phyloP scores from a whole-genome alignment of 2,113 vertebrate species.

The Amphilophus citrinellus region DNA sequence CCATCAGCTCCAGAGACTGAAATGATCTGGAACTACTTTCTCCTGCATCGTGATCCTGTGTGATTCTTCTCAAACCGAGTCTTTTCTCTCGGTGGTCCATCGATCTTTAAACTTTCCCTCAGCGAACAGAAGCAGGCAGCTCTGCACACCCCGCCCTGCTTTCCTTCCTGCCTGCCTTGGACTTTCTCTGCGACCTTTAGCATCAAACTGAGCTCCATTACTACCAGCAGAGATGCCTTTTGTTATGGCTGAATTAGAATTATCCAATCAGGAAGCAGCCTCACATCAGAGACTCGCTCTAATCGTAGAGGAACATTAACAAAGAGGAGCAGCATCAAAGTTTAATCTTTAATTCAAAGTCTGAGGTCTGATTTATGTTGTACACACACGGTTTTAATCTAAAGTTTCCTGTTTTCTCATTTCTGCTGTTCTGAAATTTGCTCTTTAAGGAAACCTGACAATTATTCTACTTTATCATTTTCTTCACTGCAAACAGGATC shows the following conservation, averaged over 20 bases:
- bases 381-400: background rate
- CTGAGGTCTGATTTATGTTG: background rate
- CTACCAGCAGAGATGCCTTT: conserved; percentile 1
- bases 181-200: conserved; percentile 59
- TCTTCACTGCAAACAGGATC: background rate
- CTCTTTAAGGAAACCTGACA: too few species aligned
- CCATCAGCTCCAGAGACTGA: background rate
- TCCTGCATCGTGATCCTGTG: background rate
- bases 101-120: conserved; percentile 22
- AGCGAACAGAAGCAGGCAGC: conserved; percentile 14
- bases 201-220: conserved; percentile 27
- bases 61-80: background rate
- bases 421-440: too few species aligned
- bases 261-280: conserved; percentile 39
- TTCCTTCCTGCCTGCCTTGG: conserved; percentile 60
- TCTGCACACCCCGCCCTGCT: conserved; percentile 58
- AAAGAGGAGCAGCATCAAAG: background rate
- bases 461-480: background rate
- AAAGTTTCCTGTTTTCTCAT: too few species aligned
- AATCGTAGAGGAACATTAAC: conserved; percentile 21
- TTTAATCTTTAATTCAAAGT: background rate
- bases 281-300: background rate
- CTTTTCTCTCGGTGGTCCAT: background rate
- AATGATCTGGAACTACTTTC: conserved; percentile 65
- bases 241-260: conserved; percentile 21